Evolutionary conservation across 2,888 invertebrate genomes (phyloP).

Genomic region (Nycteola revayana): DNA sequence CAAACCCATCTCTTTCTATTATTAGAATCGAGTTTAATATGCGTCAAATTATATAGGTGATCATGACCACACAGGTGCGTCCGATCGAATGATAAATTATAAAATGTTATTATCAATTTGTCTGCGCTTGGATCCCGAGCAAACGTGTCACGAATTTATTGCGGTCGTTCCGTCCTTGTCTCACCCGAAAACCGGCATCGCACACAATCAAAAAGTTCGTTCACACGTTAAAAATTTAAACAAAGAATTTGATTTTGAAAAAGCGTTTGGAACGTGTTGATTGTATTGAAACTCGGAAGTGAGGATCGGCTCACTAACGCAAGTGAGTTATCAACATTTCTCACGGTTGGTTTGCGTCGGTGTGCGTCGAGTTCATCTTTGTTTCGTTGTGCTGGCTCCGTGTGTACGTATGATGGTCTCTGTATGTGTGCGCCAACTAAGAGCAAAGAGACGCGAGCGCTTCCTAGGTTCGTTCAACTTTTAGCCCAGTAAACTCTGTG

Average conservation of each 20-base stretch:
- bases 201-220: slow-evolving; percentile 45
- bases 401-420: slow-evolving; percentile 41
- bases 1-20: slow-evolving; percentile 59
- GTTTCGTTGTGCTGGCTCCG: slow-evolving; percentile 38
- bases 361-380: slow-evolving; percentile 66
- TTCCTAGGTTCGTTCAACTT: slow-evolving; percentile 80
- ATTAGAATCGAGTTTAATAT: slow-evolving; percentile 41
- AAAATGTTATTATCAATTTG: slow-evolving; percentile 47
- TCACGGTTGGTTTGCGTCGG: slow-evolving; percentile 67
- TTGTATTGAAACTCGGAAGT: slow-evolving; percentile 71
- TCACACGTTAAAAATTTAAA: slow-evolving; percentile 44
- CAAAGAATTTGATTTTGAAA: slow-evolving; percentile 44
- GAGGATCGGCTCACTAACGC: slow-evolving; percentile 67
- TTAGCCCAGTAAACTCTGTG: slow-evolving; percentile 81
- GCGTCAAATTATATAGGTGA: slow-evolving; percentile 28
- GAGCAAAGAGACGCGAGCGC: slow-evolving; percentile 68
- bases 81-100: slow-evolving; percentile 37
- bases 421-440: slow-evolving; percentile 64
- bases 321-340: slow-evolving; percentile 80
- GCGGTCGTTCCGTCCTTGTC: slow-evolving; percentile 27
- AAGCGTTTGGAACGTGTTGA: slow-evolving; percentile 42
- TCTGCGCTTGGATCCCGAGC: slow-evolving; percentile 36
- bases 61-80: slow-evolving; percentile 34
- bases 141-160: slow-evolving; percentile 45
- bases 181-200: slow-evolving; percentile 37